Evolutionary conservation across 2,113 vertebrate genomes (phyloP).

Genomic region (Dipodomys spectabilis): DNA sequence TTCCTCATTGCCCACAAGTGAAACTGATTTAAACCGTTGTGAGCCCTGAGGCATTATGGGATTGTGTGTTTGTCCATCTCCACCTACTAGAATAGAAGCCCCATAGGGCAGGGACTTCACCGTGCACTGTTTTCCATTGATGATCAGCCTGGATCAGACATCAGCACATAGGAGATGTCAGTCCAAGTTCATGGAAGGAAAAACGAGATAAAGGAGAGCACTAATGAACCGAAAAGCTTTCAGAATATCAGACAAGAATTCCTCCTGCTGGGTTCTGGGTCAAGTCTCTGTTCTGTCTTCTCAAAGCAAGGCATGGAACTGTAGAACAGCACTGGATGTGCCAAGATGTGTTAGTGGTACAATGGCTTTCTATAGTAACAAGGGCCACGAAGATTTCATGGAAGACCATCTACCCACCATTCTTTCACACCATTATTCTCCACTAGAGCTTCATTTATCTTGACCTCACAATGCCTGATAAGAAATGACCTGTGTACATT

Average conservation of each 20-base stretch:
- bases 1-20: neutral
- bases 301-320: neutral
- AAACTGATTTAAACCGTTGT: neutral
- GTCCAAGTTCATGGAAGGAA: neutral
- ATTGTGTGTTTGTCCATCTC: neutral
- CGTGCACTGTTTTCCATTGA: neutral
- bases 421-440: neutral
- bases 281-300: constrained; percentile 19
- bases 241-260: neutral
- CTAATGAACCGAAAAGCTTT: neutral
- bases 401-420: neutral
- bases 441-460: constrained; percentile 9
- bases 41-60: neutral
- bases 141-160: neutral
- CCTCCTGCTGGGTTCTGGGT: neutral
- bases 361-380: neutral
- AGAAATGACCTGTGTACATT: constrained; percentile 52
- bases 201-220: neutral
- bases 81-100: neutral
- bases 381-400: neutral
- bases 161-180: neutral
- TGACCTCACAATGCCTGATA: constrained; percentile 17
- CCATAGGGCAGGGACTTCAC: neutral
- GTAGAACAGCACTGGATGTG: too few relatives aligned
- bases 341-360: neutral